Evolutionary conservation across 2,888 invertebrate genomes (phyloP), one percentile per base, ranked within the genome.

Genomic region (Cybosia mesomella): DNA sequence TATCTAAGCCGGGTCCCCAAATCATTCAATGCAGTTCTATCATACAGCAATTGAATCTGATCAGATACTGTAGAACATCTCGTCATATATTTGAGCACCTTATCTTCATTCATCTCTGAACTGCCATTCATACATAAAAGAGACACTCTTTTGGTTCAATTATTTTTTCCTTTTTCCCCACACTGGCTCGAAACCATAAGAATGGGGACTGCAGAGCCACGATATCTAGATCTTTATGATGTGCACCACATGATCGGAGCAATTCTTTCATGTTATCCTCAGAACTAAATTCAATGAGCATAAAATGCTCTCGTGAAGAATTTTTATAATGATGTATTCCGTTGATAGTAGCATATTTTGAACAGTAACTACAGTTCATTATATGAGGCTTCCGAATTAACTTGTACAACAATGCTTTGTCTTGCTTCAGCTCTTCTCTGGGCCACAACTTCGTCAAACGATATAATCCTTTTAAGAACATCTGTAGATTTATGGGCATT

Each of bases 371-470:
- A 95, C 65, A 98, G 91, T 89, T 97, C 97, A 60, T 88, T 88
- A 81, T 95, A 96, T 0, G 97, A 97, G 61, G 96, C 95, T 66
- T 96, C 95, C 0, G 97, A 97, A 82, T 96, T 96, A 1, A 98
- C 97, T 92, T 98, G 97, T 8, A 98, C 96, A 43, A 98, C 90
- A 67, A 98, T 92, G 89, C 97, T 97, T 71, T 96, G 95, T 64
- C 90, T 91, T 0, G 98, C 97, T 87, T 98, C 96, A 3, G 89
- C 86, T 85, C 96, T 95, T 76, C 97, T 95, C 32, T 90, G 89
- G 54, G 92, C 88, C 58, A 97, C 90, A 75, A 96, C 89, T 70
- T 96, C 95, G 71, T 96, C 95, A 88, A 97, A 96, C 9, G 90
- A 85, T 54, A 85, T 73, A 80, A 92, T 92, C 74, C 87, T 92